Base-by-base conservation (phyloP, 2,113 vertebrate species). In the Syngnathus floridae region DNA sequence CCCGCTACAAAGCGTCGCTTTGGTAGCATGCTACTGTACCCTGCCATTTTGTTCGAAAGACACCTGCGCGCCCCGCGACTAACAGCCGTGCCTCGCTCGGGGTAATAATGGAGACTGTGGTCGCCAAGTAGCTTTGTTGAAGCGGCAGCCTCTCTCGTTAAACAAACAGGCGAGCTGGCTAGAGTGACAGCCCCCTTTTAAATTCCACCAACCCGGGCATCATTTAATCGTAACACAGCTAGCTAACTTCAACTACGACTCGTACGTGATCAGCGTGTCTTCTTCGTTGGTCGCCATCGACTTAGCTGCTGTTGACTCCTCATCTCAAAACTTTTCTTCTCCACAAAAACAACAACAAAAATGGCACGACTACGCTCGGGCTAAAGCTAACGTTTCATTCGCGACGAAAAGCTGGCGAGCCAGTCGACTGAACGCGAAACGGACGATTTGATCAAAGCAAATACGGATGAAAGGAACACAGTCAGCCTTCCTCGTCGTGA, bases 1-100 rank as follows among this genome's bases (percentile, higher is more conserved):
- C 88, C 79, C 79, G 86, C 86, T 82, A 89, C 86, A 89, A 84
- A 87, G 86, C 88, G 67, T 75, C 4, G 86, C 88, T 88, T 86
- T 85, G 86, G 85, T 86, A 85, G 85, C 85, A 77, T 78, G 83
- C 82, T 85, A 81, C 84, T 82, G 86, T 88, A 75, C 69, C 79
- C 76, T 51, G 68, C 84, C 84, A 87, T 87, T 70, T 72, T 75
- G 76, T 82, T 78, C 80, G 49, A 66, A 36, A 61, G 41, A 77
- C 70, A 82, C 76, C 59, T 61, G 59, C 40, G 76, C 72, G 14
- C 13, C 26, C 7, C 54, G 35, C 54, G 1, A 16, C 26, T 35
- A 56, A 56, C 14, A 56, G 26, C 14, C 54, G 54, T 35, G 54
- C 11, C 54, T 56, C 26, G 26, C 12, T 56, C 54, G 26, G 54